These are phyloP conservation scores for Parnassius mnemosyne DNA, from an alignment of 2,888 invertebrate genomes.

Conservation along the genomic window DNA sequence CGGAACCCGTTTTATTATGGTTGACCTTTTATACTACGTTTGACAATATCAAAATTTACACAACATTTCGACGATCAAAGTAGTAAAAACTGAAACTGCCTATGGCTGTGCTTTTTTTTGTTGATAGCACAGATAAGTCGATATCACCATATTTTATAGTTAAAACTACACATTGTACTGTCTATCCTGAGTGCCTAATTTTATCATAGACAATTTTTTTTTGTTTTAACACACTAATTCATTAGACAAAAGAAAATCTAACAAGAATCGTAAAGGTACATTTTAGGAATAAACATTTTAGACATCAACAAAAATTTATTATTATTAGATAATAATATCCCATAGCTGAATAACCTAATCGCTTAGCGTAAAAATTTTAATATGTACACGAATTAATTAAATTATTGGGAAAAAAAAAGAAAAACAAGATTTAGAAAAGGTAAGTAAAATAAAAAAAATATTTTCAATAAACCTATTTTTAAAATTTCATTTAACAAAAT, in stretches of 20 bases:
- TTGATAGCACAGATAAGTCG: background rate
- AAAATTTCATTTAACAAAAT: conserved; percentile 9
- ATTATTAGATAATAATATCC: conserved; percentile 49
- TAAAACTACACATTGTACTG: conserved; percentile 65
- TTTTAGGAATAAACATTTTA: conserved; percentile 76
- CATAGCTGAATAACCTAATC: conserved; percentile 49
- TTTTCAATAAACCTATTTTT: conserved; percentile 9
- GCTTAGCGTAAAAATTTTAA: conserved; percentile 54
- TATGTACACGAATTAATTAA: conserved; percentile 33
- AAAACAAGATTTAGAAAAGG: conserved; percentile 10
- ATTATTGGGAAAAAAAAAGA: conserved; percentile 5
- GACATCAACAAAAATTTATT: conserved; percentile 60
- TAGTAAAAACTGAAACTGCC: conserved; percentile 42
- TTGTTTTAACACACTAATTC: conserved; percentile 48
- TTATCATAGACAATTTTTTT: conserved; percentile 52
- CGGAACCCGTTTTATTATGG: conserved; percentile 67
- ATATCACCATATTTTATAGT: conserved; percentile 46
- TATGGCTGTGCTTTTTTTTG: conserved; percentile 1
- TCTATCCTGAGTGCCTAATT: conserved; percentile 47
- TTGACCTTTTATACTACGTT: conserved; percentile 37
- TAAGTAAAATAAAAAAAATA: conserved; percentile 11
- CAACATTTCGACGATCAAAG: background rate
- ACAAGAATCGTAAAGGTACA: conserved; percentile 68
- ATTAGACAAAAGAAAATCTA: conserved; percentile 59
- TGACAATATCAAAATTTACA: conserved; percentile 1